These are phyloP conservation scores for Stomatorhinus walkeri DNA, from an alignment of 2,797 vertebrate genomes.

Conservation along the genomic window DNA sequence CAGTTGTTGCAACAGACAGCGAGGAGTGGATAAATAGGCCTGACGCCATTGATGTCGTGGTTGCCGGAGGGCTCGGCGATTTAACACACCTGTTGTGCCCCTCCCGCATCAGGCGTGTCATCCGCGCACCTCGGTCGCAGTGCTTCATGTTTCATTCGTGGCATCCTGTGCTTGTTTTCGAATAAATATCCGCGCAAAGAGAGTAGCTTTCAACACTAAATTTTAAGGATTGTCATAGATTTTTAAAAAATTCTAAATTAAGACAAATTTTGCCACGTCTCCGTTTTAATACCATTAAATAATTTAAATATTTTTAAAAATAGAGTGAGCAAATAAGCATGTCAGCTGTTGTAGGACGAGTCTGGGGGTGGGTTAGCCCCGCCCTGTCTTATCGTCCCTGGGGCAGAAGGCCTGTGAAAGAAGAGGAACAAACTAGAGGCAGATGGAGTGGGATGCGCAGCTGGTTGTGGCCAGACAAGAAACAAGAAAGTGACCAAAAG, in stretches of 20 bases:
- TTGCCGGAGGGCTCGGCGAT: neutral
- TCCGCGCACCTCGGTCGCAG: neutral
- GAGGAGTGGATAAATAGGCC: neutral
- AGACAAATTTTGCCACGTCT: neutral
- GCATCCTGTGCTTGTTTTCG: neutral
- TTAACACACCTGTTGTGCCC: neutral
- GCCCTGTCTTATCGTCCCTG: slow-evolving; percentile 41
- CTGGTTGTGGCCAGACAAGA: slow-evolving; percentile 54
- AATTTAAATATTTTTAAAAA: neutral
- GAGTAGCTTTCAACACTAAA: neutral
- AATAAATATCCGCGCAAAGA: neutral
- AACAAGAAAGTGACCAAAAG: slow-evolving; percentile 35
- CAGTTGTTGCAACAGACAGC: neutral
- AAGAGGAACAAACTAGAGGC: slow-evolving; percentile 22
- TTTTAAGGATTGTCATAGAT: neutral
- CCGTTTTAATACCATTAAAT: neutral
- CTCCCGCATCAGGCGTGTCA: neutral
- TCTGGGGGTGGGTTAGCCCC: slow-evolving; percentile 59
- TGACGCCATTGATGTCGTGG: neutral
- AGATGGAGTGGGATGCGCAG: slow-evolving; percentile 38
- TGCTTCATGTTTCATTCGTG: neutral
- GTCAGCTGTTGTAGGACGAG: slow-evolving; percentile 49
- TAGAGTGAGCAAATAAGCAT: slow-evolving; percentile 36
- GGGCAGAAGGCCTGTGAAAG: slow-evolving; percentile 32
- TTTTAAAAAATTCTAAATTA: neutral